phyloP scores from a whole-genome alignment of 2,113 vertebrate species.

The Oncorhynchus keta region DNA sequence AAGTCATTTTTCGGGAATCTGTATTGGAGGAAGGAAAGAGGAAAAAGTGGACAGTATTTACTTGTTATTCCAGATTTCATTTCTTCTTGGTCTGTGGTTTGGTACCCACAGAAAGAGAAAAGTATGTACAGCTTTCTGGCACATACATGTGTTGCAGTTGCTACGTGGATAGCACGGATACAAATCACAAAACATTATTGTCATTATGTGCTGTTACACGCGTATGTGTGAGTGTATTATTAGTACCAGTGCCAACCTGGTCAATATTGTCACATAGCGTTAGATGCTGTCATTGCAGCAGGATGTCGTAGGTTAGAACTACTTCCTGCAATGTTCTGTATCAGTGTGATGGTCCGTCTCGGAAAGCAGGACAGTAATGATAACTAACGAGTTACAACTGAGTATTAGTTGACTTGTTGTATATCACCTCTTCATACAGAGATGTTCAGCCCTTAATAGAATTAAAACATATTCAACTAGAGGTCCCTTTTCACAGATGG shows the following conservation, averaged over 20 bases:
- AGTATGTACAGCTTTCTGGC: not conserved
- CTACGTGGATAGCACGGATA: constrained; percentile 31
- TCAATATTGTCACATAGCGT: constrained; percentile 33
- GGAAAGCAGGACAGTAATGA: constrained; percentile 30
- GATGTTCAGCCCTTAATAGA: constrained; percentile 48
- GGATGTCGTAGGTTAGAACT: constrained; percentile 52
- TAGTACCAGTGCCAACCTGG: constrained; percentile 48
- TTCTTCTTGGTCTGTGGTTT: constrained; percentile 25
- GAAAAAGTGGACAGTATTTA: not conserved
- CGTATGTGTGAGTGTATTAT: constrained; percentile 40
- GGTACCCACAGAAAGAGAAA: not conserved
- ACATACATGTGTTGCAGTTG: constrained; percentile 20
- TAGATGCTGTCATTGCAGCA: constrained; percentile 38
- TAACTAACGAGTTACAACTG: constrained; percentile 38
- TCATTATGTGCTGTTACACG: not conserved
- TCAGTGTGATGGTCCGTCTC: constrained; percentile 39
- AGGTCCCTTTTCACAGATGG: constrained; percentile 31
- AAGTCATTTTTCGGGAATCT: not conserved
- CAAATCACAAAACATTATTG: constrained; percentile 23
- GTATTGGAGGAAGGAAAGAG: not conserved
- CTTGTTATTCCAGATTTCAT: not conserved
- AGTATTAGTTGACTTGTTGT: constrained; percentile 46
- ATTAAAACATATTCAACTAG: constrained; percentile 43
- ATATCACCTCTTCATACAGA: constrained; percentile 52
- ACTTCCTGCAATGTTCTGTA: constrained; percentile 42